Evolutionary conservation across 2,888 invertebrate species (phyloP).

Genomic region (Acanthosepion pharaonis): DNA sequence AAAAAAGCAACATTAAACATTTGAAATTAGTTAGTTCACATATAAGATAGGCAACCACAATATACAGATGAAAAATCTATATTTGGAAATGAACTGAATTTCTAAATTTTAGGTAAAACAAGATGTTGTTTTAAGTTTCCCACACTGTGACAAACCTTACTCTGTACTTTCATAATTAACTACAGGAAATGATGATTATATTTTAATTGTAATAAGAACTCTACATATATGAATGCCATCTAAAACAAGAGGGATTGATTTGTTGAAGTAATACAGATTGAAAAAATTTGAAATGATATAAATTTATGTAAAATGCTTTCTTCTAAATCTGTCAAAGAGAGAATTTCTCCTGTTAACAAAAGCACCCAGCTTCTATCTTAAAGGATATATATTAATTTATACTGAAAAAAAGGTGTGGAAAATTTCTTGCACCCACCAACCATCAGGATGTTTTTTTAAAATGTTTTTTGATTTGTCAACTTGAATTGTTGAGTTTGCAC

Average conservation of each 20-base stretch:
- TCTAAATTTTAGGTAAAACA: not conserved
- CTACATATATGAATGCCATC: not conserved
- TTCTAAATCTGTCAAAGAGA: not conserved
- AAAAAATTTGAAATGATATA: not conserved
- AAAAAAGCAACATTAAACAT: too few relatives aligned
- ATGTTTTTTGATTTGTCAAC: too few relatives aligned
- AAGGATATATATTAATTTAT: not conserved
- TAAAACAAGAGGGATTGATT: not conserved
- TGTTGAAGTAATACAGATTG: not conserved
- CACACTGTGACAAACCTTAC: not conserved
- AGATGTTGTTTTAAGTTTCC: not conserved
- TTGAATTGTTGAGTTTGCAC: conserved; percentile 91
- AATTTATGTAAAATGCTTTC: not conserved
- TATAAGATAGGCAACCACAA: not conserved
- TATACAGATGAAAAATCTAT: not conserved
- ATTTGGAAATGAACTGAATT: not conserved
- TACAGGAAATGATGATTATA: not conserved
- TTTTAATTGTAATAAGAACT: not conserved
- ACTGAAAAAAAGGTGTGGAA: not conserved
- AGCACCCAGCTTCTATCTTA: not conserved
- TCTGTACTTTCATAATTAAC: not conserved
- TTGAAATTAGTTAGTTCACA: not conserved
- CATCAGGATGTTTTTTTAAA: too few relatives aligned
- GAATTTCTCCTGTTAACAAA: not conserved
- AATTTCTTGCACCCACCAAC: conserved; percentile 81